Evolutionary conservation across 1,140 invertebrate species (phyloP), one percentile per base, ranked within the genome.

Genomic region (Chironomus striatipennis): DNA sequence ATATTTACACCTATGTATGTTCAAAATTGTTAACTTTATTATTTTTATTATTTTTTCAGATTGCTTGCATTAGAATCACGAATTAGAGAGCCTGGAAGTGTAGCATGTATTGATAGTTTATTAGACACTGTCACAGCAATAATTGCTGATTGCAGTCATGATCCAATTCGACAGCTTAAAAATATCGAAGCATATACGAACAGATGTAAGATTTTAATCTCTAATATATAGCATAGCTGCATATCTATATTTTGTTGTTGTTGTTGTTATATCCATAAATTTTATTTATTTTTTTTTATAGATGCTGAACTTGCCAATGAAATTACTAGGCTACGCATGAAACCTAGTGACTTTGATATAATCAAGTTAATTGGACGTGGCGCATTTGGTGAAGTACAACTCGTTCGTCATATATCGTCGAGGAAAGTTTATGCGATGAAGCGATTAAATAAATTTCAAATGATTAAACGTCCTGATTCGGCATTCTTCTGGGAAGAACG

Each of bases 401-500:
- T 99, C 85, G 97, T 98, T 76, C 88, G 97, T 77, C 94, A 98
- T 83, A 96, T 93, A 85, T 91, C 90, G 73, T 96, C 94, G 15
- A 89, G 90, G 77, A 89, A 93, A 84, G 96, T 99, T 10, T 99
- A 95, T 86, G 98, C 98, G 57, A 98, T 99, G 97, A 99, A 99
- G 85, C 85, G 98, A 76, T 87, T 99, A 21, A 98, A 95, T 83
- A 99, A 99, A 89, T 97, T 96, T 84, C 96, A 99, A 89, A 98
- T 99, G 94, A 98, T 98, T 76, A 98, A 99, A 84, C 87, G 97
- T 76, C 98, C 96, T 47, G 98, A 99, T 83, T 98, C 97, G 5
- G 97, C 98, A 74, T 99, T 99, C 85, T 99, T 98, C 84, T 99
- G 97, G 98, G 98, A 99, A 85, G 98, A 99, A 84, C 86, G 98